Conservation (phyloP, 2,888 invertebrate species). For the Aphidoletes aphidimyza region DNA sequence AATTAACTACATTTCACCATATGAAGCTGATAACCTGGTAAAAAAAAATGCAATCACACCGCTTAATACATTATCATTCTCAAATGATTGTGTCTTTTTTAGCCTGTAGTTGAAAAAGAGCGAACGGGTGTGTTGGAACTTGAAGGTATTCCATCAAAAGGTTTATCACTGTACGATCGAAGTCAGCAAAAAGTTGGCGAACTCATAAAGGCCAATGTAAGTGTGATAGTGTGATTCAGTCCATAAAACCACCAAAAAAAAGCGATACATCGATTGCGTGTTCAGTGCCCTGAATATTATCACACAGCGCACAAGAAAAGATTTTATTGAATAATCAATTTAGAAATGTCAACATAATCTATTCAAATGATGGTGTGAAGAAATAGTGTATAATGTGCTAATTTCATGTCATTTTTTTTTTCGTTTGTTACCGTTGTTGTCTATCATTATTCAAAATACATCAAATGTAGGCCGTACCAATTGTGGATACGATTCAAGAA, state of each 20-base stretch:
- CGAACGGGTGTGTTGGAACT: slow-evolving; percentile 59
- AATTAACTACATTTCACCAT: neutral
- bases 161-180: slow-evolving; percentile 63
- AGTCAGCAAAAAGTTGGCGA: slow-evolving; percentile 63
- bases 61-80: neutral
- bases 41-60: neutral
- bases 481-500: slow-evolving; percentile 80
- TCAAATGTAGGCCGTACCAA: slow-evolving; percentile 71
- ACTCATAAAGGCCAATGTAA: slow-evolving; percentile 61
- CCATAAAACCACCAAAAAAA: neutral
- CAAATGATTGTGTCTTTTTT: neutral
- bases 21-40: neutral
- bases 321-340: neutral
- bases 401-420: neutral
- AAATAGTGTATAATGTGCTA: neutral
- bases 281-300: neutral
- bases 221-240: slow-evolving; percentile 41
- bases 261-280: neutral
- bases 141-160: slow-evolving; percentile 63
- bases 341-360: slow-evolving; percentile 27
- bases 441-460: no score
- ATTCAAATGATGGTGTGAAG: slow-evolving; percentile 54
- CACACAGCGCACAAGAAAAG: neutral
- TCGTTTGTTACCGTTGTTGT: no score
- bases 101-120: slow-evolving; percentile 38